A percentile compares a stretch with the other conserved stretches of the same genome.
These are phyloP conservation scores for Pseudomugil tenellus DNA, from an alignment of 2,797 vertebrate genomes.

Conservation along the genomic window DNA sequence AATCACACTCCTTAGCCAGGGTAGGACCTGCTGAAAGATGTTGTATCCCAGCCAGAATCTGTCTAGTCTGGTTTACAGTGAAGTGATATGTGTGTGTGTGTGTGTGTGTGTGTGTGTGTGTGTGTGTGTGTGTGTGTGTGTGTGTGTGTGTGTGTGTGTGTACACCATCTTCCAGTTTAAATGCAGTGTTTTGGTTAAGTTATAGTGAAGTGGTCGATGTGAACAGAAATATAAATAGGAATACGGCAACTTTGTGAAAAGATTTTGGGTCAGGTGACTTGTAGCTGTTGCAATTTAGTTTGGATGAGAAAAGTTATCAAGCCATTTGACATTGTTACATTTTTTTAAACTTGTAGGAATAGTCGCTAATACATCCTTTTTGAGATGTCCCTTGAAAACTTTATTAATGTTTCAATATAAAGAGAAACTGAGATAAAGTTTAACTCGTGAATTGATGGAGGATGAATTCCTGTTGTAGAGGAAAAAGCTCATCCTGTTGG, in stretches of 20 bases:
- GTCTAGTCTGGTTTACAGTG: background rate
- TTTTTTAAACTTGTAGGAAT: background rate
- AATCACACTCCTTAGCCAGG: constrained; percentile 3
- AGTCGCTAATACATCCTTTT: background rate
- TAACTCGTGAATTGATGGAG: constrained; percentile 7
- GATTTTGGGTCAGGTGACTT: background rate
- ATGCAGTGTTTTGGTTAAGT: background rate
- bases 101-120: too few species aligned
- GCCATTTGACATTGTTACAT: background rate
- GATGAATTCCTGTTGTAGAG: constrained; percentile 19
- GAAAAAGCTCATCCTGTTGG: constrained; percentile 27
- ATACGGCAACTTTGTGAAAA: background rate
- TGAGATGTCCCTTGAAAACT: background rate
- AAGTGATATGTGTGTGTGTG: background rate
- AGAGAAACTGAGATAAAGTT: constrained; percentile 2
- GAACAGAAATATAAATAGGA: too few species aligned
- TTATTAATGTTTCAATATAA: background rate
- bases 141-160: too few species aligned
- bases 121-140: too few species aligned
- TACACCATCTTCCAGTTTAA: too few species aligned
- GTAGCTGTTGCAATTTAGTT: constrained; percentile 1
- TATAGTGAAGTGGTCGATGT: background rate
- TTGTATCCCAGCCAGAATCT: background rate
- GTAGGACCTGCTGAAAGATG: constrained; percentile 13
- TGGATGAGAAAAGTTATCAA: background rate